Evolutionary conservation across 2,797 vertebrate species (phyloP).

Genomic region (Hippopotamyrus pictus): DNA sequence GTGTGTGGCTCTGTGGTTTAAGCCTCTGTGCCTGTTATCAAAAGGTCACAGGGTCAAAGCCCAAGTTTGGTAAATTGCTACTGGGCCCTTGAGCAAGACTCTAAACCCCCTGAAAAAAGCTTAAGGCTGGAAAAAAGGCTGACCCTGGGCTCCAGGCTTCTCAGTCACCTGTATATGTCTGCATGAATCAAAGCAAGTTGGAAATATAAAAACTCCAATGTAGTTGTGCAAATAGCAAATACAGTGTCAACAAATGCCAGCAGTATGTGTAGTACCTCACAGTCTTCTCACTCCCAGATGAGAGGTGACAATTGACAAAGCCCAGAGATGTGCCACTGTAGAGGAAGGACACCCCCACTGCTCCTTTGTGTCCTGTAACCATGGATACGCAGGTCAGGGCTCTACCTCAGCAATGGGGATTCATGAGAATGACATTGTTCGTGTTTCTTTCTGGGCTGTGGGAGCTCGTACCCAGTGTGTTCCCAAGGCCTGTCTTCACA

Average conservation of each 20-base stretch:
- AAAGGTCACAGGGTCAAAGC: neutral
- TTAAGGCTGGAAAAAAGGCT: neutral
- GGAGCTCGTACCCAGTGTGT: slow-evolving; percentile 62
- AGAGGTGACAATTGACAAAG: slow-evolving; percentile 75
- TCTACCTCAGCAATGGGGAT: neutral
- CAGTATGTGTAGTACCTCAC: slow-evolving; percentile 50
- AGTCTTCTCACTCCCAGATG: slow-evolving; percentile 72
- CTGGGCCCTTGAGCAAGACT: neutral
- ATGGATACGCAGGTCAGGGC: slow-evolving; percentile 1
- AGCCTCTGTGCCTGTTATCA: neutral
- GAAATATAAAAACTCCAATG: neutral
- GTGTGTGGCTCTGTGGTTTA: neutral
- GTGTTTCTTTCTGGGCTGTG: neutral
- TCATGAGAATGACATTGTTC: neutral
- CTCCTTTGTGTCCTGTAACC: slow-evolving; percentile 71
- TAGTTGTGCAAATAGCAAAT: neutral
- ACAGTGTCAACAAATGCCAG: neutral
- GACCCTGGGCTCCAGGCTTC: neutral
- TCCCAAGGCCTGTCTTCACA: slow-evolving; percentile 72
- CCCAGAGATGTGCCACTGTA: slow-evolving; percentile 70
- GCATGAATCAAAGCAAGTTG: neutral
- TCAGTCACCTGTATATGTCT: neutral
- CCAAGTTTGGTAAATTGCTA: neutral
- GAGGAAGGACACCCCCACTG: slow-evolving; percentile 68
- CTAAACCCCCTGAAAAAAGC: neutral